Conservation (phyloP, 23 tunicate genomes). For the Botrylloides violaceus region DNA sequence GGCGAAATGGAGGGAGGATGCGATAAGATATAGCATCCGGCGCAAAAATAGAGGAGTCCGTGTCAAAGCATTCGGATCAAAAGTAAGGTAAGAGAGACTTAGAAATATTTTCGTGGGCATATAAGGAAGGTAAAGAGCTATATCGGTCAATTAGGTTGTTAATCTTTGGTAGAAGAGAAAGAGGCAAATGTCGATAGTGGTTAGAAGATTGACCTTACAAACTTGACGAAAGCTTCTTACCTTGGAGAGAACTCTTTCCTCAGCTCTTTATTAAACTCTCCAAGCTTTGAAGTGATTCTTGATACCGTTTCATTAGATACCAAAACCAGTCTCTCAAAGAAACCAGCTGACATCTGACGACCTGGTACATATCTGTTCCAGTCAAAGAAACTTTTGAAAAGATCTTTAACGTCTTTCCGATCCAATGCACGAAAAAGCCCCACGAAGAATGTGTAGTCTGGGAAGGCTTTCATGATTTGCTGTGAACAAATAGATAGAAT, state of each 20-base stretch:
- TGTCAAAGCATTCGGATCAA: too few species aligned
- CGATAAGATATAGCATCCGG: too few species aligned
- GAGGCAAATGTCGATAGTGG: too few species aligned
- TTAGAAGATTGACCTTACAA: too few species aligned
- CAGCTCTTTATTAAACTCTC: not conserved
- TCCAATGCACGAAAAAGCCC: slow-evolving; percentile 1
- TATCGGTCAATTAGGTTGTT: too few species aligned
- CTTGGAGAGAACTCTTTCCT: not conserved
- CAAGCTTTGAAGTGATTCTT: not conserved
- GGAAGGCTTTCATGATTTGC: not conserved
- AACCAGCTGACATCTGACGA: not conserved
- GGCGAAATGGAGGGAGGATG: too few species aligned
- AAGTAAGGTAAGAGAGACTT: too few species aligned
- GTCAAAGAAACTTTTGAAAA: not conserved
- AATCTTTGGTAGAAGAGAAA: too few species aligned
- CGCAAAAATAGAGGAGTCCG: too few species aligned
- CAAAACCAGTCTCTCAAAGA: not conserved
- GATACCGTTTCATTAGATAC: not conserved
- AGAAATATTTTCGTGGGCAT: too few species aligned
- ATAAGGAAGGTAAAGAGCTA: too few species aligned
- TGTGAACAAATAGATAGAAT: not conserved
- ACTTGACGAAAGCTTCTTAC: too few species aligned
- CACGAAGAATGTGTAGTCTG: slow-evolving; percentile 1
- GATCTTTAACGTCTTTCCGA: not conserved
- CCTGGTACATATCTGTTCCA: not conserved